These are phyloP conservation scores for Aulostomus chinensis DNA, from an alignment of 2,797 vertebrate genomes.

Conservation along the genomic window DNA sequence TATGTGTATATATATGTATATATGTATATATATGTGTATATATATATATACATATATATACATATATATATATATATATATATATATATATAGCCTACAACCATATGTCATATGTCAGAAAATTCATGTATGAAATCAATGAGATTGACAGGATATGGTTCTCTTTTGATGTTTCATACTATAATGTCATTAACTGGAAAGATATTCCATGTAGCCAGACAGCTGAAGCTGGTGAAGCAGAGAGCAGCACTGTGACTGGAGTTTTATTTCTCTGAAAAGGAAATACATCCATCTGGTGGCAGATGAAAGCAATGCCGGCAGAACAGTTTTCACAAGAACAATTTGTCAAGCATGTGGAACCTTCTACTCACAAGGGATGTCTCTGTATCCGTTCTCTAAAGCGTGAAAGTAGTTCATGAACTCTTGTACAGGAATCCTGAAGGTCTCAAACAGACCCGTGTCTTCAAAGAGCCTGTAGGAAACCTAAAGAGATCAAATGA, in stretches of 20 bases:
- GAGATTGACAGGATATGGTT: no score
- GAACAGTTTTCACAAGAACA: background rate
- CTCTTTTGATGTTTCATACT: background rate
- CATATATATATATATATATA: no score
- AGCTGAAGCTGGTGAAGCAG: background rate
- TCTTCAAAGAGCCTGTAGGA: conserved; percentile 95
- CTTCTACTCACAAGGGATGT: conserved; percentile 96
- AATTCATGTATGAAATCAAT: no score
- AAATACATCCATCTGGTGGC: conserved; percentile 57
- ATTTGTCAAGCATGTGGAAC: background rate
- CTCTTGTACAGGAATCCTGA: conserved; percentile 92
- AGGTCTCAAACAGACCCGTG: conserved; percentile 92
- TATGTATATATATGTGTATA: no score
- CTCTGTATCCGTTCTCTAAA: conserved; percentile 95
- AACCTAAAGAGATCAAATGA: conserved; percentile 81
- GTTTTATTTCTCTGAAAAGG: conserved; percentile 6
- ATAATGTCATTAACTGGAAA: background rate
- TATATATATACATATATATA: no score
- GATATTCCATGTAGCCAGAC: background rate
- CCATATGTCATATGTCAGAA: no score
- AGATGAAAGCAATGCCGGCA: conserved; percentile 5
- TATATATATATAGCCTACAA: no score
- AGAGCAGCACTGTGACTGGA: background rate
- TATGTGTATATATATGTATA: no score
- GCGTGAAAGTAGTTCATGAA: conserved; percentile 99